Evolutionary conservation across 2,113 vertebrate genomes (phyloP).

Genomic region (Nothocercus julius): DNA sequence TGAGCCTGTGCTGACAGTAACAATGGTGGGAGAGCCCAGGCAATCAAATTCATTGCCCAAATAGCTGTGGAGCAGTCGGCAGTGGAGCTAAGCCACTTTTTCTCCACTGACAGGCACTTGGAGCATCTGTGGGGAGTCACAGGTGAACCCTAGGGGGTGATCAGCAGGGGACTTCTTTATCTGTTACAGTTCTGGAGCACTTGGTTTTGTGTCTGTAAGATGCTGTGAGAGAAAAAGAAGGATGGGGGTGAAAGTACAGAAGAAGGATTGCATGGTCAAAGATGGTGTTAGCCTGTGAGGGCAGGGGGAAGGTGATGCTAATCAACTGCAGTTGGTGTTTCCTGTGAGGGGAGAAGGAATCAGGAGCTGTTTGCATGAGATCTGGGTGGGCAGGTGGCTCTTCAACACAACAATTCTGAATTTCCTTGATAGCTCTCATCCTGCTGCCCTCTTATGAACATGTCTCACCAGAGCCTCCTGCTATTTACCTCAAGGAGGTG

Average conservation of each 20-base stretch:
- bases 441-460: background rate
- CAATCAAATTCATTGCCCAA: background rate
- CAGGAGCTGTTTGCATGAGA: fast-evolving
- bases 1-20: background rate
- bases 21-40: fast-evolving
- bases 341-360: fast-evolving
- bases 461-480: background rate
- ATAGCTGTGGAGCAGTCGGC: background rate
- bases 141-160: background rate
- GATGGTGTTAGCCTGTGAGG: fast-evolving
- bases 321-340: fast-evolving
- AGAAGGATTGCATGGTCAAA: no score
- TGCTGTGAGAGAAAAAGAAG: fast-evolving
- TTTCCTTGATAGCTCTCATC: background rate
- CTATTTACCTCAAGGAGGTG: background rate
- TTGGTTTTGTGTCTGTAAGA: background rate
- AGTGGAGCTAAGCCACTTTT: background rate
- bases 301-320: background rate
- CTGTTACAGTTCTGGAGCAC: no score
- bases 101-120: background rate
- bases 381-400: fast-evolving
- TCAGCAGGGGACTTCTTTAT: background rate
- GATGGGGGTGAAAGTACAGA: background rate
- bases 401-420: background rate
- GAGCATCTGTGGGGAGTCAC: background rate